Evolutionary conservation across 2,888 invertebrate species (phyloP).

Genomic region (Ferrisia virgata): DNA sequence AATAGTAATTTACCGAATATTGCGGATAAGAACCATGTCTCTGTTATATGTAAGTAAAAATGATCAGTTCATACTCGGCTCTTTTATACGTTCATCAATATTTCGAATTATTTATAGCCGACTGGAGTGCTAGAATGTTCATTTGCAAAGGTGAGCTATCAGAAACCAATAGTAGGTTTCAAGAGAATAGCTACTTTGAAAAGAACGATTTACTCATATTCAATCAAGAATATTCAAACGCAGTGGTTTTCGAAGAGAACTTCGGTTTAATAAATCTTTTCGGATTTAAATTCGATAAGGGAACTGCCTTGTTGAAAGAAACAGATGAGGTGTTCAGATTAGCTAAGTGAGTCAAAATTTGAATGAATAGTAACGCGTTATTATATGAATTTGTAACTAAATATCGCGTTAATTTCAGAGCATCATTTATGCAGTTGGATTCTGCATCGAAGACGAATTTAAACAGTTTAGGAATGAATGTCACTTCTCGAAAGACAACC

Average conservation of each 20-base stretch:
- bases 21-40: not conserved
- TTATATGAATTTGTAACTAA: not conserved
- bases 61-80: not conserved
- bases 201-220: constrained; percentile 5
- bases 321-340: constrained; percentile 48
- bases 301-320: constrained; percentile 48
- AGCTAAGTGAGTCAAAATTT: constrained; percentile 47
- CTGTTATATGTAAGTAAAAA: not conserved
- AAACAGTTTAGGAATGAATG: constrained; percentile 39
- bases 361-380: not conserved
- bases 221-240: not conserved
- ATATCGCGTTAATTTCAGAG: constrained; percentile 24
- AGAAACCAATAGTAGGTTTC: not conserved
- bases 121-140: constrained; percentile 34
- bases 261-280: constrained; percentile 46
- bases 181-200: constrained; percentile 2
- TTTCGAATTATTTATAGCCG: constrained; percentile 1
- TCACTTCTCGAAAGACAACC: not conserved
- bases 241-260: not conserved
- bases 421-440: constrained; percentile 45
- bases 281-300: constrained; percentile 48
- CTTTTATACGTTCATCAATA: not conserved
- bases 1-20: not conserved
- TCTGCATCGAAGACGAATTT: constrained; percentile 36
- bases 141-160: constrained; percentile 24